Evolutionary conservation across 2,113 vertebrate species (phyloP).

Genomic region (Platysternon megacephalum): DNA sequence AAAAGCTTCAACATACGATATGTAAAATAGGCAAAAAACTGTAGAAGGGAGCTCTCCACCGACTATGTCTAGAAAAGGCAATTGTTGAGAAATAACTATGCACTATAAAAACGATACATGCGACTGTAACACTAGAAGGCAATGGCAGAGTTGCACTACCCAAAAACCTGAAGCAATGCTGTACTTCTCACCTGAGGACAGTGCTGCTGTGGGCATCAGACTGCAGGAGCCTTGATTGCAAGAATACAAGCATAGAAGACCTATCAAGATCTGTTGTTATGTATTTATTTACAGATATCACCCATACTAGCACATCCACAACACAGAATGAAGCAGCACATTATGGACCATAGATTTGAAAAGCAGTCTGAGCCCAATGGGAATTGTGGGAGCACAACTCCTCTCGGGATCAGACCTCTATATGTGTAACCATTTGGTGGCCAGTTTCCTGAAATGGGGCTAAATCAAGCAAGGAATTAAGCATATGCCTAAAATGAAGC

Average conservation of each 20-base stretch:
- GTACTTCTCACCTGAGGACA: conserved; percentile 62
- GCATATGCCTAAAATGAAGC: background rate
- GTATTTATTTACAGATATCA: background rate
- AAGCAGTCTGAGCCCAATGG: background rate
- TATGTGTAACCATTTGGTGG: background rate
- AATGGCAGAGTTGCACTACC: background rate
- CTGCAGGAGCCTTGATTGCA: conserved; percentile 57
- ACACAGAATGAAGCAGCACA: background rate
- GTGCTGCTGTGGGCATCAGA: conserved; percentile 33
- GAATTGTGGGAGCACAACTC: fast-evolving
- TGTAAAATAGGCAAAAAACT: background rate
- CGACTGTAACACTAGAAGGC: background rate
- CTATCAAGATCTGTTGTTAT: background rate
- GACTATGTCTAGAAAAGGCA: background rate
- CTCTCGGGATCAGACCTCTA: background rate
- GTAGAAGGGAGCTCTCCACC: background rate
- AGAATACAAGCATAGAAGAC: conserved; percentile 68
- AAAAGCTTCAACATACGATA: background rate
- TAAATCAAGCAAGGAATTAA: background rate
- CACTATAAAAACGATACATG: background rate
- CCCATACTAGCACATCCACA: fast-evolving
- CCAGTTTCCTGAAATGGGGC: fast-evolving
- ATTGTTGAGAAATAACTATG: background rate
- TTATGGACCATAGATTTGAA: background rate
- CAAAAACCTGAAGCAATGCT: background rate